A percentile compares a stretch with the other conserved stretches of the same genome.
Conservation (phyloP, 2,113 vertebrate species). For the Azemiops feae region DNA sequence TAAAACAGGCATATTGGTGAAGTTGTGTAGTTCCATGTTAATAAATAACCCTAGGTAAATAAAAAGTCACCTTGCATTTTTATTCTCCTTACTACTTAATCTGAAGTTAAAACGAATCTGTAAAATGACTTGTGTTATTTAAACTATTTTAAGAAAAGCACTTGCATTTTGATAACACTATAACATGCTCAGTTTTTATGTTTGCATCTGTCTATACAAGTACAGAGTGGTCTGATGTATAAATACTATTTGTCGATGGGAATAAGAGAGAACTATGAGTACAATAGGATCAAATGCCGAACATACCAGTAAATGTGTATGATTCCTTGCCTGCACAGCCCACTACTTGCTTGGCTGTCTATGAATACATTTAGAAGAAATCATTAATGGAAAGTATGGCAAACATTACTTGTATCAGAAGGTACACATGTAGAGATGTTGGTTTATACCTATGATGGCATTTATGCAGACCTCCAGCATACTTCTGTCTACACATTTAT, state of each 20-base stretch:
- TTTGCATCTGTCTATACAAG: background rate
- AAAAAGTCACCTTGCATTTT: too few species aligned
- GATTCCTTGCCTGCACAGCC: background rate
- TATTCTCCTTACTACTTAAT: background rate
- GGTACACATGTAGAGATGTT: background rate
- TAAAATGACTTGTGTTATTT: background rate
- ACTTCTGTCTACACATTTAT: background rate
- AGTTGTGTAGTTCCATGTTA: background rate
- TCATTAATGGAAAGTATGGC: background rate
- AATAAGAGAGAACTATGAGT: background rate
- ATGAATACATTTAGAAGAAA: background rate
- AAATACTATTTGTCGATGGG: background rate
- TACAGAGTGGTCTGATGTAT: background rate
- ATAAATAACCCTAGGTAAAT: background rate
- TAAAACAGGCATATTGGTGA: background rate
- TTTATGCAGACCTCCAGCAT: background rate
- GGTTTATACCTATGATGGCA: background rate
- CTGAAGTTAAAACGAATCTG: background rate
- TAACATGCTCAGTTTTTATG: background rate
- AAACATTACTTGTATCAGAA: background rate
- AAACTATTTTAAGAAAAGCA: background rate
- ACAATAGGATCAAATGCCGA: background rate
- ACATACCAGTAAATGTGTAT: background rate
- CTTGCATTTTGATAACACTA: background rate
- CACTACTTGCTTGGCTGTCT: background rate